Conservation (phyloP, 2,797 vertebrate species). For the Propithecus deckenii region DNA sequence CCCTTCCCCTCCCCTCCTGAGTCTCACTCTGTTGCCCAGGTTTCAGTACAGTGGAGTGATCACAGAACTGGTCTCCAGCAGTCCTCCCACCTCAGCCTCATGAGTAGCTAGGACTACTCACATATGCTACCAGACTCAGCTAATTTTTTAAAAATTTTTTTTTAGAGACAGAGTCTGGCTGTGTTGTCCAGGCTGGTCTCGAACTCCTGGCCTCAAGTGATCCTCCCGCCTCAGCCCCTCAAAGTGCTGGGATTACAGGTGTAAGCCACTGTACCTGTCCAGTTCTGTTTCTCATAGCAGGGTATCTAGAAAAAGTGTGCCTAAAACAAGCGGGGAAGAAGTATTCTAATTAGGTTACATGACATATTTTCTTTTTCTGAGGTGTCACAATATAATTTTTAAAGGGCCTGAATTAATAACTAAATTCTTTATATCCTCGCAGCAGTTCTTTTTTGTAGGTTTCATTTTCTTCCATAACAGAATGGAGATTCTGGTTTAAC, state of each 20-base stretch:
- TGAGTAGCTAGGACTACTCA: neutral
- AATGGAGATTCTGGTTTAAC: neutral
- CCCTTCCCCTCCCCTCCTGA: neutral
- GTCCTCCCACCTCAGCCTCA: neutral
- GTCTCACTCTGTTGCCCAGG: neutral
- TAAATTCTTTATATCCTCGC: neutral
- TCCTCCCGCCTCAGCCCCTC: neutral
- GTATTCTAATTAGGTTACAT: neutral
- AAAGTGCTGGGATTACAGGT: neutral
- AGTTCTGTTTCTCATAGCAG: neutral
- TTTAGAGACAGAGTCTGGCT: neutral
- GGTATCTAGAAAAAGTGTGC: neutral
- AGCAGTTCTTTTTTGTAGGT: neutral
- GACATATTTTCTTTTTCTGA: neutral
- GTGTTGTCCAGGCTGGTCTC: neutral
- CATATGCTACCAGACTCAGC: neutral
- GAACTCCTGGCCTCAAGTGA: neutral
- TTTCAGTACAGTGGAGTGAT: neutral
- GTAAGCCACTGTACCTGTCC: neutral
- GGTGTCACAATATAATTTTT: neutral
- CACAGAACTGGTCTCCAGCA: neutral
- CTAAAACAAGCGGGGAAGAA: neutral
- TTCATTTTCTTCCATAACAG: conserved; percentile 19
- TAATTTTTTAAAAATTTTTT: neutral
- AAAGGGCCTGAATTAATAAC: neutral